These are phyloP conservation scores for Heteromormyrus szaboi DNA, from an alignment of 2,797 vertebrate genomes.

Conservation along the genomic window DNA sequence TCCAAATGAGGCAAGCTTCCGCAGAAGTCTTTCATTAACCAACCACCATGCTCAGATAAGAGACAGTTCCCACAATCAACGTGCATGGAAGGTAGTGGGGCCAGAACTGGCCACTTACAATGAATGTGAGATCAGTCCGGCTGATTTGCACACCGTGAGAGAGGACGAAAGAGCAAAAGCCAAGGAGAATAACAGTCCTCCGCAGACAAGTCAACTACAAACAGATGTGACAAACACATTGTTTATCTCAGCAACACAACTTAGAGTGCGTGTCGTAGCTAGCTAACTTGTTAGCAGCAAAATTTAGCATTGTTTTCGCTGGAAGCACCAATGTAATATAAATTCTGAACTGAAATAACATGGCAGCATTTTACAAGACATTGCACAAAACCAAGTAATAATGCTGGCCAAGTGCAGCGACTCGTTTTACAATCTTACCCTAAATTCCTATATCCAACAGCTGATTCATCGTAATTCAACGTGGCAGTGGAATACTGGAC, in stretches of 20 bases:
- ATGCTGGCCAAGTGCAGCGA: background rate
- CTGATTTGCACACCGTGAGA: constrained; percentile 40
- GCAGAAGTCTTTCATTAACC: constrained; percentile 75
- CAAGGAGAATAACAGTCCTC: background rate
- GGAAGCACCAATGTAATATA: background rate
- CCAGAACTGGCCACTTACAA: constrained; percentile 67
- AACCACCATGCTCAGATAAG: constrained; percentile 68
- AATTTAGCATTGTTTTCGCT: background rate
- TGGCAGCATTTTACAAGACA: background rate
- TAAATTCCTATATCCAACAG: background rate
- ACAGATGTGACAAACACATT: background rate
- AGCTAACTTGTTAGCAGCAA: background rate
- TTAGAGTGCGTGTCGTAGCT: background rate
- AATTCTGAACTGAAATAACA: background rate
- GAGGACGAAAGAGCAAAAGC: background rate
- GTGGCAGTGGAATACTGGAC: background rate
- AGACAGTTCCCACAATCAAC: constrained; percentile 59
- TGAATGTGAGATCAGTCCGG: constrained; percentile 56
- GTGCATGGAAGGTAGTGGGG: constrained; percentile 38
- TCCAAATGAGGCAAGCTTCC: constrained; percentile 52
- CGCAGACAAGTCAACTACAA: background rate
- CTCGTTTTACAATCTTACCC: background rate
- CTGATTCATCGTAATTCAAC: background rate
- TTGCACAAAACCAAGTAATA: background rate
- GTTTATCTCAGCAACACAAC: background rate